phyloP scores from a whole-genome alignment of 2,113 vertebrate genomes.

The Menura novaehollandiae region DNA sequence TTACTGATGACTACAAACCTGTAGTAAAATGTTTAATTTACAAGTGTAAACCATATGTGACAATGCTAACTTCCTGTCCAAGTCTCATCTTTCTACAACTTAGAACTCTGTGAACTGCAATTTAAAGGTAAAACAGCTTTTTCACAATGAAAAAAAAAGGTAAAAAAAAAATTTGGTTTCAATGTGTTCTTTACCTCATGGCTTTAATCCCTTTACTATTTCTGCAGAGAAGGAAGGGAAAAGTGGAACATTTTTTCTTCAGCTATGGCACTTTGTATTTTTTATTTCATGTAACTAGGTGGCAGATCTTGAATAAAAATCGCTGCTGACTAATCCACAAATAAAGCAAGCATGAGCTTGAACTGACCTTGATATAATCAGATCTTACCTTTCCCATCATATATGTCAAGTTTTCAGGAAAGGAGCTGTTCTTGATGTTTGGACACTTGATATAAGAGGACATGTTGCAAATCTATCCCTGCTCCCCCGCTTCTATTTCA shows the following conservation, averaged over 20 bases:
- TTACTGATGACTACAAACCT: not conserved
- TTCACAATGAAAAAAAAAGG: not conserved
- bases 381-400: not conserved
- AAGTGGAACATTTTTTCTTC: not conserved
- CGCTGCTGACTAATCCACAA: not conserved
- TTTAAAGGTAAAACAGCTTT: not conserved
- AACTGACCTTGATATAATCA: not conserved
- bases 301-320: not conserved
- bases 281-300: not conserved
- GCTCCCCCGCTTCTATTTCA: accelerated
- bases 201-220: not conserved
- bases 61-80: not conserved
- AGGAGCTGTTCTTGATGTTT: not conserved
- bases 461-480: not conserved
- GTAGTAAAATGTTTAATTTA: not conserved
- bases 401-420: not conserved
- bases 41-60: not conserved
- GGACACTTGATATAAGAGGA: not conserved
- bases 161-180: not conserved
- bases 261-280: not conserved
- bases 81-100: not conserved
- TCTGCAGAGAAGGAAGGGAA: not conserved
- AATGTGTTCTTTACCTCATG: not conserved
- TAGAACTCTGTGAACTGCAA: not conserved
- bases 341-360: not conserved